Conservation (phyloP, 2,797 vertebrate genomes). For the Pelochelys cantorii region DNA sequence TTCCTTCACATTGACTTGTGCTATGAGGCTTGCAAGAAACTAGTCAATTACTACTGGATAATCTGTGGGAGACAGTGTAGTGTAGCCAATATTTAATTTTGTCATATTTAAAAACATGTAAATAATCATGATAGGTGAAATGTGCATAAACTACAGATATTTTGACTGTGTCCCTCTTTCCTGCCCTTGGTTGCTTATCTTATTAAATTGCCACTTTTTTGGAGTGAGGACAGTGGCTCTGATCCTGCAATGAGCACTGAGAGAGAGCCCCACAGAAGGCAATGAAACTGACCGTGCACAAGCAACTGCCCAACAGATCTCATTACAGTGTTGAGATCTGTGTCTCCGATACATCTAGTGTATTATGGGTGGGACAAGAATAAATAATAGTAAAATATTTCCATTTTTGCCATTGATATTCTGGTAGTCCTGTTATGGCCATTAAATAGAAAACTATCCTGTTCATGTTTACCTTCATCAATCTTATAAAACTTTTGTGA, state of each 20-base stretch:
- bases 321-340: neutral
- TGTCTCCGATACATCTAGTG: neutral
- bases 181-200: neutral
- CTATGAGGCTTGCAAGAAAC: neutral
- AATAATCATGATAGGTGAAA: neutral
- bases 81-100: neutral
- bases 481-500: neutral
- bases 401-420: neutral
- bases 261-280: neutral
- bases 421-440: neutral
- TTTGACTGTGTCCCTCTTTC: fast-evolving
- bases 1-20: neutral
- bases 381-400: neutral
- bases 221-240: neutral
- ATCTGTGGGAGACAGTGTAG: neutral
- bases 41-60: neutral
- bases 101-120: neutral
- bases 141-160: neutral
- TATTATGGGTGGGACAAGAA: neutral
- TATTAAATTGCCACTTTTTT: neutral
- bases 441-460: neutral
- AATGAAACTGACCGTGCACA: neutral
- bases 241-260: neutral
- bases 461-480: neutral
- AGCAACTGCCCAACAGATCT: neutral